phyloP scores from a whole-genome alignment of 1,140 invertebrate species.

The Ceratoteleas bidentatus region DNA sequence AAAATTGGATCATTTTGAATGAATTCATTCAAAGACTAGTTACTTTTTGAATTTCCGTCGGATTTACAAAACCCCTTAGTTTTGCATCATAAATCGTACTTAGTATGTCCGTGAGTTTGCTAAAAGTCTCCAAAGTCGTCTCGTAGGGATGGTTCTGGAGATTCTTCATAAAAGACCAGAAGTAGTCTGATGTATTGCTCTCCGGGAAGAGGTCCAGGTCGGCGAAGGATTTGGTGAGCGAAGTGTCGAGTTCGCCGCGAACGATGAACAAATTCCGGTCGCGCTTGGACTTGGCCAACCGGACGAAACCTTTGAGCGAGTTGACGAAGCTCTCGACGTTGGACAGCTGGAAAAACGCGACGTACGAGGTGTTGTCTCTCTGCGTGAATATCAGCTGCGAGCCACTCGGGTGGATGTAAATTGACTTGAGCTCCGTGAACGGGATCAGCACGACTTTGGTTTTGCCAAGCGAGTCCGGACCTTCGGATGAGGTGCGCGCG shows the following conservation, averaged over 20 bases:
- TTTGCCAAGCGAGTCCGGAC: slow-evolving; percentile 81
- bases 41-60: too few relatives aligned
- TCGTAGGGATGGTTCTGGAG: slow-evolving; percentile 89
- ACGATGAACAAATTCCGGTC: slow-evolving; percentile 88
- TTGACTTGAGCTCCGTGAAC: slow-evolving; percentile 85
- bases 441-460: slow-evolving; percentile 84
- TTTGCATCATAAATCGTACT: too few relatives aligned
- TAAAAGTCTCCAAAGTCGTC: slow-evolving; percentile 90
- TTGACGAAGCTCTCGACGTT: slow-evolving; percentile 90
- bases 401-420: slow-evolving; percentile 85
- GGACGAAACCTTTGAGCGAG: slow-evolving; percentile 83
- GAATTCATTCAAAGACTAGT: too few relatives aligned
- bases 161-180: slow-evolving; percentile 87
- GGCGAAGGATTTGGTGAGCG: slow-evolving; percentile 90
- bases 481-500: slow-evolving; percentile 80
- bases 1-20: too few relatives aligned
- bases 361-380: slow-evolving; percentile 88
- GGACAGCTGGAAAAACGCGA: slow-evolving; percentile 92
- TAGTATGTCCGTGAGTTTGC: slow-evolving; percentile 89
- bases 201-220: slow-evolving; percentile 91
- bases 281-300: slow-evolving; percentile 85
- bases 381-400: slow-evolving; percentile 87
- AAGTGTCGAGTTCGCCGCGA: slow-evolving; percentile 83
- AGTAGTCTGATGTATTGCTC: slow-evolving; percentile 83
- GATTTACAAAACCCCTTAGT: too few relatives aligned